Evolutionary conservation across 2,888 invertebrate species (phyloP).

Genomic region (Margaritifera margaritifera): DNA sequence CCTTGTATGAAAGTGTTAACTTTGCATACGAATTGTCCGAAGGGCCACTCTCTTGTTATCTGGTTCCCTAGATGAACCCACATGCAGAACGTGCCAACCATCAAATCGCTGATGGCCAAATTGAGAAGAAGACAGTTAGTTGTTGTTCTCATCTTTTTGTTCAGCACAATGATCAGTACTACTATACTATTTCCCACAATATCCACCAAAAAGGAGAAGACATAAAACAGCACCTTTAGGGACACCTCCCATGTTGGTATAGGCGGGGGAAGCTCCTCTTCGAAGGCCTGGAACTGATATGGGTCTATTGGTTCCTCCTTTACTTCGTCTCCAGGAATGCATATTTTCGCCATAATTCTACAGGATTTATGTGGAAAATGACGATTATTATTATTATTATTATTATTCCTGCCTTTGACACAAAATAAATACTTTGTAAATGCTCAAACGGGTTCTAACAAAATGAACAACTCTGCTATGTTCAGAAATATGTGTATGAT

Average conservation of each 20-base stretch:
- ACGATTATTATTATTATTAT: no score
- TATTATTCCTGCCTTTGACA: no score
- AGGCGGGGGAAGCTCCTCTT: constrained; percentile 12
- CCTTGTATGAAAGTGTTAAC: constrained; percentile 63
- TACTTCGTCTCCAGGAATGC: no score
- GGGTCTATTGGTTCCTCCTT: constrained; percentile 10
- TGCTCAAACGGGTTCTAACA: no score
- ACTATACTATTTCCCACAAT: constrained; percentile 61
- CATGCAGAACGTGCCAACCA: constrained; percentile 66
- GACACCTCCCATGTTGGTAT: constrained; percentile 47
- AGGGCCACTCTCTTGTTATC: constrained; percentile 57
- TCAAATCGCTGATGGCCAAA: constrained; percentile 61
- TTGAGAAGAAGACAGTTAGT: constrained; percentile 63
- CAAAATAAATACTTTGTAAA: no score
- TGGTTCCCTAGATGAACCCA: constrained; percentile 66
- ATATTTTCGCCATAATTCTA: no score
- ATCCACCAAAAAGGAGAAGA: constrained; percentile 53
- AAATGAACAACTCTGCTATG: no score
- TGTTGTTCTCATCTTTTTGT: constrained; percentile 55
- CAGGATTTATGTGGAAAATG: no score
- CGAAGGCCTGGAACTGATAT: constrained; percentile 12
- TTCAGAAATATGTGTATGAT: no score
- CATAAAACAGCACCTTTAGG: constrained; percentile 59
- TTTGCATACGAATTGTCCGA: constrained; percentile 61
- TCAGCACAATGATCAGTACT: constrained; percentile 53